A percentile compares a stretch with the other conserved stretches of the same genome.
Evolutionary conservation across 2,888 invertebrate species (phyloP).

Genomic region (Carterocephalus palaemon): DNA sequence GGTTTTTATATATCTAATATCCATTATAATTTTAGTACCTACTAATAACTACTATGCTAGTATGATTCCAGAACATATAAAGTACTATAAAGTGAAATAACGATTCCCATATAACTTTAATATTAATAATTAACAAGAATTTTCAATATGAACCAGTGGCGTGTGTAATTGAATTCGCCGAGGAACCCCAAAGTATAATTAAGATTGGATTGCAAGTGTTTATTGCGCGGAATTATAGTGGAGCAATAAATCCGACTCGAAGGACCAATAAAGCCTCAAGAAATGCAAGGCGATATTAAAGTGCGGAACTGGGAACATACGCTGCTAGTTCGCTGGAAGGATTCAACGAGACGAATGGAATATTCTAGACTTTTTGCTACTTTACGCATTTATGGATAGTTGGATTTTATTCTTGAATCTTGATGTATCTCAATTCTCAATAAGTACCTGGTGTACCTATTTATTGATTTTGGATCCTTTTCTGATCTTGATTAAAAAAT

Average conservation of each 20-base stretch:
- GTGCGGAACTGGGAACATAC: slow-evolving; percentile 27
- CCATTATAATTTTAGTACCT: too few relatives aligned
- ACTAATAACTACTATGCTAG: too few relatives aligned
- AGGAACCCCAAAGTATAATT: slow-evolving; percentile 49
- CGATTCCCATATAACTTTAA: slow-evolving; percentile 16
- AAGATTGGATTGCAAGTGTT: slow-evolving; percentile 56
- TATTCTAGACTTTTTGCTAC: too few relatives aligned
- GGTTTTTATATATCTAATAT: too few relatives aligned
- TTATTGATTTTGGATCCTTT: too few relatives aligned
- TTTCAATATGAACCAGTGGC: slow-evolving; percentile 32
- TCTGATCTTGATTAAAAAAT: too few relatives aligned
- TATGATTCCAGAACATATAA: too few relatives aligned
- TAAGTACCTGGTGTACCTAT: too few relatives aligned
- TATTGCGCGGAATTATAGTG: slow-evolving; percentile 52
- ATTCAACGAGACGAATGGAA: slow-evolving; percentile 5
- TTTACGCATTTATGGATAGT: too few relatives aligned
- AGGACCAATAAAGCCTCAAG: slow-evolving; percentile 56
- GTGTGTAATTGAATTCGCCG: slow-evolving; percentile 17
- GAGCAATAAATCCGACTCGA: slow-evolving; percentile 53
- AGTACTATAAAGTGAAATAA: too few relatives aligned
- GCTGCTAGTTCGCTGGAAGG: slow-evolving; percentile 14
- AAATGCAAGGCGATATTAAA: slow-evolving; percentile 32
- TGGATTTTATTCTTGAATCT: too few relatives aligned
- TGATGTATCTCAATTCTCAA: too few relatives aligned
- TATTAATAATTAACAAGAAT: slow-evolving; percentile 9